Percentiles rank a stretch among this genome's conserved stretches.
These are phyloP conservation scores for Fregetta grallaria DNA, from an alignment of 2,113 vertebrate genomes.

Conservation along the genomic window DNA sequence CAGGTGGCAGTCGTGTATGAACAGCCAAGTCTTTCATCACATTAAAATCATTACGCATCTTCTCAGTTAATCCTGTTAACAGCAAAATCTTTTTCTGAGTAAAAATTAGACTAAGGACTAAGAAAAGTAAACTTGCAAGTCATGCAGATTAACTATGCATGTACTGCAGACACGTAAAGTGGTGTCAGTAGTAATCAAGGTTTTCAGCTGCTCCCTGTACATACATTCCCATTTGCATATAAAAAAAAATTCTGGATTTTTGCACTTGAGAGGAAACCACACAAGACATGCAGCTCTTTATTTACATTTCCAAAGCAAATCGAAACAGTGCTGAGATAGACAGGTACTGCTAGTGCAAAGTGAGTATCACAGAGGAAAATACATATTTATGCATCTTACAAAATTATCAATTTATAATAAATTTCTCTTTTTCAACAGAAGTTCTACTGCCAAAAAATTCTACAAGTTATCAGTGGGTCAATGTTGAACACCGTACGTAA, in stretches of 20 bases:
- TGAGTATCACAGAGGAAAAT: not conserved
- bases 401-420: not conserved
- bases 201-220: not conserved
- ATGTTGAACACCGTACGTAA: rapidly evolving
- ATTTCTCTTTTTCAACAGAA: not conserved
- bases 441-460: not conserved
- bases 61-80: constrained; percentile 86
- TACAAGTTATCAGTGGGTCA: not conserved
- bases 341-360: not conserved
- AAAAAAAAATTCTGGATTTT: not conserved
- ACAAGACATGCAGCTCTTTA: not conserved
- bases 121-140: not conserved
- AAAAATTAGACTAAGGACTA: not conserved
- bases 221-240: rapidly evolving
- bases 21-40: constrained; percentile 90
- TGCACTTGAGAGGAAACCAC: not conserved
- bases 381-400: not conserved
- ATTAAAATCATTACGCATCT: constrained; percentile 86
- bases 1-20: constrained; percentile 85
- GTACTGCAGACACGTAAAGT: not conserved
- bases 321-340: not conserved
- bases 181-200: not conserved
- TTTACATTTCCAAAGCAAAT: not conserved
- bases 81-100: not conserved
- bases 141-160: not conserved